Evolutionary conservation across 2,113 vertebrate species (phyloP), one percentile per base, ranked within the genome.

Genomic region (Brachyhypopomus occidentalis): DNA sequence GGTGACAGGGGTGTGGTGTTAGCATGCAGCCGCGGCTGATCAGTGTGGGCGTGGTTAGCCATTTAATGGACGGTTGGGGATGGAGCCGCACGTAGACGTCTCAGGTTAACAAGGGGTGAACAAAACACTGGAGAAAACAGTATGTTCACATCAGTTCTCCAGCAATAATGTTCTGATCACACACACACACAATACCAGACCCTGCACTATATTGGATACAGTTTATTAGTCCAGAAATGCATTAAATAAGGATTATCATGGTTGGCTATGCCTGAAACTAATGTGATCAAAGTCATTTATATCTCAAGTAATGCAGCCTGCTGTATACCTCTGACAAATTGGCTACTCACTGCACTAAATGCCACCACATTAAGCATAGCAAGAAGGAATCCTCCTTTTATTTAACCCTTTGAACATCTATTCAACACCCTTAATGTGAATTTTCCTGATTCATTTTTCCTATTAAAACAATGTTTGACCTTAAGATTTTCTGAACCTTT

Each of bases 231-330:
- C 30, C 59, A 83, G 70, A 83, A 14, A 74, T 80, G 38, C 72
- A 77, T 77, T 80, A 84, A 84, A 67, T 84, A 75, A 75, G 78
- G 66, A 84, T 80, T 84, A 80, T 36, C 25, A 38, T 56, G 34
- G 75, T 63, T 60, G 66, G 75, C 70, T 64, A 20, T 71, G 59
- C 75, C 59, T 72, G 81, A 72, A 72, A 83, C 76, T 45, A 75
- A 67, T 41, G 45, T 48, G 77, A 74, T 79, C 41, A 67, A 60
- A 66, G 75, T 81, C 74, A 78, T 81, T 81, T 84, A 75, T 30
- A 74, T 66, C 76, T 77, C 30, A 56, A 59, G 59, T 60, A 71
- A 73, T 63, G 64, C 72, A 77, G 77, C 48, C 62, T 22, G 45
- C 3, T 72, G 17, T 75, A 74, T 55, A 75, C 59, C 52, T 80